Evolutionary conservation across 2,888 invertebrate species (phyloP), one percentile per base, ranked within the genome.

Genomic region (Cylloceria caligata): DNA sequence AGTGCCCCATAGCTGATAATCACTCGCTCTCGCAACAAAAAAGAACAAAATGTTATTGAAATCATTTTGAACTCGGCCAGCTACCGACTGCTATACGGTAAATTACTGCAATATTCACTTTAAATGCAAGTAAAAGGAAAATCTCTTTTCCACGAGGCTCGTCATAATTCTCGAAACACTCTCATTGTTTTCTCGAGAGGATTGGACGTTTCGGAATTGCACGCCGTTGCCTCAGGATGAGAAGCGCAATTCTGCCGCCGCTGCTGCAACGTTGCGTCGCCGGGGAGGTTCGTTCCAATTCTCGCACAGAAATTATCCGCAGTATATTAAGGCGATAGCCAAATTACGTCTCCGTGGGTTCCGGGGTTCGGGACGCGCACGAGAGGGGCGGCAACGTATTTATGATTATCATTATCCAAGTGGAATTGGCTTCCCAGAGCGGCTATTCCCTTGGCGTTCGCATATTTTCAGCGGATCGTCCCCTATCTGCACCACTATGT

Each of bases 381-480:
- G 27, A 52, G 47, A 69, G 69, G 72, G 30, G n/a, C n/a, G 73
- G 71, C 69, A 80, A 76, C 52, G 79, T 85, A 83, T 87, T 86
- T 83, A 85, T 82, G 84, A 87, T 86, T 85, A 85, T 73, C 77
- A 83, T 83, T 80, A 76, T 81, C 79, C 82, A 84, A 83, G 84
- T 79, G 80, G 71, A 83, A 84, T 84, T 85, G 82, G 85, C 82
- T 80, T 78, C 60, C 76, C 76, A 34, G 47, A 71, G 62, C 71
- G 80, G 49, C 65, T 57, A 73, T 82, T 78, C 69, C 47, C 57
- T 52, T 71, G 73, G 76, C 81, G 55, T 83, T 81, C 73, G 55
- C 81, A 81, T 81, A 80, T 81, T 83, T 81, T 80, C 69, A 55
- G 55, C 65, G 30, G 67, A 52, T 75, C 65, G 71, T 65, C 60